Base-by-base conservation (phyloP, 2,113 vertebrate genomes). In the Mystacornis crossleyi region DNA sequence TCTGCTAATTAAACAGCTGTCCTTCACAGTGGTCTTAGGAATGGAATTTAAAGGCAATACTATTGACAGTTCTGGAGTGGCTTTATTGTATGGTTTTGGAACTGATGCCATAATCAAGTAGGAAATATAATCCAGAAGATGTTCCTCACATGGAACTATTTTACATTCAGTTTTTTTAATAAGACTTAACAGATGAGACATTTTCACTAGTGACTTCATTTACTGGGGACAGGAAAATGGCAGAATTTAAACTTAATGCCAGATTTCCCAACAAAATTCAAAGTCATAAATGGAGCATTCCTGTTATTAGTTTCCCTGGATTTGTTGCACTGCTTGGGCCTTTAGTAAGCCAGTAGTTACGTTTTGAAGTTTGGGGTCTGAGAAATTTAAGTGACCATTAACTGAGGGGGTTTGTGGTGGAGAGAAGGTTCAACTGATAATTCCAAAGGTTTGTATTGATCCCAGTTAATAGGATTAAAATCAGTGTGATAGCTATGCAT, bases 371-470 rank as follows among this genome's bases (percentile, higher is more conserved):
- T 18, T 42, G 14, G 13, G 5, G 2, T 70, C 47, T 71, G 64
- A 81, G 81, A 74, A 55, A 17, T 69, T 83, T 36, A 78, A 50
- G 7, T 91, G 28, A 25, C 55, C 3, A 2, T 60, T 34, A 26
- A 17, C 6, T 88, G 25, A 54, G 34, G 33, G 2, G 29, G 12
- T 69, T 78, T 84, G 14, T 58, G 33, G 8, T 77, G 24, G 21
- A 34, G 23, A 77, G 73, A 77, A 61, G 36, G 29, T 80, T 88
- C 65, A 81, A 2, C 53, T 82, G n/a, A 19, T 72, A 87, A 75
- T 93, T 94, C 93, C 87, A 91, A 93, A 92, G 94, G 89, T 85
- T 79, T 57, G 6, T 84, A 45, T 47, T 67, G 70, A 82, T 93
- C 33, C 21, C 23, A 1, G n/a, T 65, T 84, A 81, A 71, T 42